Evolutionary conservation across 2,797 vertebrate species (phyloP).

Genomic region (Fratercula arctica): DNA sequence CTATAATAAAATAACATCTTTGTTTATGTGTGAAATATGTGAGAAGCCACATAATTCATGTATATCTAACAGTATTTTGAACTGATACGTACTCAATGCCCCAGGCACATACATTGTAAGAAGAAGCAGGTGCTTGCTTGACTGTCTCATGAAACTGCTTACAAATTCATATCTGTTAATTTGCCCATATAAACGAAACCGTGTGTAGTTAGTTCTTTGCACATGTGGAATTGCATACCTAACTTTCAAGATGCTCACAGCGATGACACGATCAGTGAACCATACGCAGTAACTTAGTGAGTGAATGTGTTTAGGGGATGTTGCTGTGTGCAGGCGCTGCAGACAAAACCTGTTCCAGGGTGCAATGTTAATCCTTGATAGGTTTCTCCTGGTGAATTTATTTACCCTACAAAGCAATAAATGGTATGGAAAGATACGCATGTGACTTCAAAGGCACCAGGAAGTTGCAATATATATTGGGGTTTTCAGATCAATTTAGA

Average conservation of each 20-base stretch:
- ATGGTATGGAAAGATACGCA: accelerated
- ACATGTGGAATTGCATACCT: accelerated
- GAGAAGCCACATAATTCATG: neutral
- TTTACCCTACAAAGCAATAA: neutral
- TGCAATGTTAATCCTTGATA: accelerated
- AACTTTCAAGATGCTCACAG: neutral
- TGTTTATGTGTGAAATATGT: neutral
- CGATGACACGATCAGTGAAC: accelerated
- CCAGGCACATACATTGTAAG: accelerated
- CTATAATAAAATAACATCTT: neutral
- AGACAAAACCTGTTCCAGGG: neutral
- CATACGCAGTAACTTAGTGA: accelerated
- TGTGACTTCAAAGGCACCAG: neutral
- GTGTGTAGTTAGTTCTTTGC: neutral
- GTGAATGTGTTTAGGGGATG: accelerated
- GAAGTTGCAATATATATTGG: neutral
- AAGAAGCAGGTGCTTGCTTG: neutral
- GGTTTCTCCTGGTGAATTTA: neutral
- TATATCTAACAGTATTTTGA: neutral
- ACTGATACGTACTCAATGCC: accelerated
- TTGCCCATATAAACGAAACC: accelerated
- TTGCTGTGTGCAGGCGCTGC: neutral
- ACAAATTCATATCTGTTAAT: neutral
- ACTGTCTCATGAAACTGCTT: neutral
- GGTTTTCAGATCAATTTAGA: neutral